Evolutionary conservation across 2,888 invertebrate genomes (phyloP), one percentile per base, ranked within the genome.

Genomic region (Platycheirus rosarum): DNA sequence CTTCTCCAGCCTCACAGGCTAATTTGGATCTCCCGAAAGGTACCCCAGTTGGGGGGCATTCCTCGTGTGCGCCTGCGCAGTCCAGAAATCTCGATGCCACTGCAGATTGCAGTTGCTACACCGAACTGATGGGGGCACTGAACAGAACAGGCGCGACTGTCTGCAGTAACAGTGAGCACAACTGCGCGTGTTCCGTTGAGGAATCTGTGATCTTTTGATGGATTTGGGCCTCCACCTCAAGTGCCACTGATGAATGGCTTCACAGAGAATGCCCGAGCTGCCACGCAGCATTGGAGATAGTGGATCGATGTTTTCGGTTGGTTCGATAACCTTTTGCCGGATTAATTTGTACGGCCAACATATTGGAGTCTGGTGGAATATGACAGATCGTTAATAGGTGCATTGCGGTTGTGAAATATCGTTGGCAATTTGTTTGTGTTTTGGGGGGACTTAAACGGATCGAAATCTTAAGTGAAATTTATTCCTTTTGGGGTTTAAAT

Each of bases 171-270:
- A 82, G 82, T 53, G 78, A 40, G 35, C 23, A 18, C 46, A 42
- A 70, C 40, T 48, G 55, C 42, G 71, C 66, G 32, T 16, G 53
- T 77, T 71, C 69, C 40, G 62, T 51, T 69, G 68, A 63, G 68
- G 74, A 65, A 78, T 78, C 84, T 74, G 44, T 84, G 84, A 78
- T 78, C 84, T 88, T 86, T 89, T 87, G 87, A 87, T 90, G 89
- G 89, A 89, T 89, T 89, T 87, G 85, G 89, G 89, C 89, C 90
- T 88, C 89, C 89, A 89, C 88, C 89, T 89, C 88, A 89, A 89
- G 88, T 89, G 89, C 89, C 89, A 89, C 90, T 89, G 89, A 89
- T 89, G 89, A 89, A 89, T 89, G 89, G 89, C 88, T 88, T 87
- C 51, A 84, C 26, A 84, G 46, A 60, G 53, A n/a, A 57, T 37